A percentile compares a stretch with the other conserved stretches of the same genome.
Conservation (phyloP, 2,113 vertebrate species). For the Ondatra zibethicus region DNA sequence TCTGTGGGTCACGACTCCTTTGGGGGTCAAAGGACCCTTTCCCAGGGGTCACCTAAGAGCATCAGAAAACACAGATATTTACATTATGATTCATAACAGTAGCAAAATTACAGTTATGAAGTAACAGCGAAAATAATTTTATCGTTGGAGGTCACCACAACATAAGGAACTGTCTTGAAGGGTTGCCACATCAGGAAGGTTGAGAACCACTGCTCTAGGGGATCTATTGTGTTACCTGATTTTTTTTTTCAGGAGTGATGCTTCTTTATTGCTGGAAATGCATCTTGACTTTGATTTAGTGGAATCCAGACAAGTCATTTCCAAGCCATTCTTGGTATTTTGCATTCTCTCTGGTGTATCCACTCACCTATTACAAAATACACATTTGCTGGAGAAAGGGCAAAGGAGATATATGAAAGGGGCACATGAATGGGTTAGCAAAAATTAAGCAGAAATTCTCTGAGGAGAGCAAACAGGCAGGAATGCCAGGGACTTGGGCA, state of each 20-base stretch:
- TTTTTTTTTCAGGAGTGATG: constrained; percentile 46
- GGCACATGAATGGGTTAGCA: background rate
- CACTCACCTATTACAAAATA: background rate
- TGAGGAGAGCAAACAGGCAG: background rate
- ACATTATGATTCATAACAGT: background rate
- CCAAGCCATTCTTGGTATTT: background rate
- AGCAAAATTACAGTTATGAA: background rate
- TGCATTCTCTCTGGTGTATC: background rate
- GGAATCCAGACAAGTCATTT: constrained; percentile 43
- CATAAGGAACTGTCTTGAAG: background rate
- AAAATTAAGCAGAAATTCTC: background rate
- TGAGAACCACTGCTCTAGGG: background rate
- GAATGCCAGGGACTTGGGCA: background rate
- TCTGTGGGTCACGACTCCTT: background rate
- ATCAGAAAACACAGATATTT: background rate
- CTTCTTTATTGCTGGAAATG: constrained; percentile 25
- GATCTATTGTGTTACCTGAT: constrained; percentile 46
- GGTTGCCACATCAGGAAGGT: background rate
- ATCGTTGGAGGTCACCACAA: background rate
- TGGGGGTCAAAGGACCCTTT: background rate
- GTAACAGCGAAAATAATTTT: background rate
- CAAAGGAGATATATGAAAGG: background rate
- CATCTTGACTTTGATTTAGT: constrained; percentile 25
- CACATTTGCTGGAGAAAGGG: background rate
- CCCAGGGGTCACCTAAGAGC: background rate